phyloP scores from a whole-genome alignment of 2,797 vertebrate genomes.

The Leptatherina wallacei region DNA sequence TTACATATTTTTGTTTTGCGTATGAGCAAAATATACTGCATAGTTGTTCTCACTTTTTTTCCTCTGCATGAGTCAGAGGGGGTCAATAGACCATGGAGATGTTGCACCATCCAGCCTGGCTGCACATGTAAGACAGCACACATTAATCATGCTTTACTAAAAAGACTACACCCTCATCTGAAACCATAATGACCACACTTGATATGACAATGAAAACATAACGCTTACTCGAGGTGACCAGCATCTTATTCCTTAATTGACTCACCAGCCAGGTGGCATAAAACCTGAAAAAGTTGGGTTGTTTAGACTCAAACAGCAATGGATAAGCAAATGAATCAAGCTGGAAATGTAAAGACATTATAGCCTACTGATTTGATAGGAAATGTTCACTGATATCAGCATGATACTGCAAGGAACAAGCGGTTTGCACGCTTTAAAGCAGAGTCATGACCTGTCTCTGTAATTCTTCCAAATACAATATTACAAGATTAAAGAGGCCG shows the following conservation, averaged over 20 bases:
- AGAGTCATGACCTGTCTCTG: neutral
- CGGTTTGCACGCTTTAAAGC: conserved; percentile 10
- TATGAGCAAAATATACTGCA: neutral
- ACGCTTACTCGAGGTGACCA: conserved; percentile 18
- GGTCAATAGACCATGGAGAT: conserved; percentile 74
- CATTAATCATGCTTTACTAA: conserved; percentile 71
- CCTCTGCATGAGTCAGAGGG: conserved; percentile 76
- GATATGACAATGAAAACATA: conserved; percentile 51
- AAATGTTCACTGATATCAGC: neutral
- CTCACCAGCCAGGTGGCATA: neutral
- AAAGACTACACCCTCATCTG: conserved; percentile 69
- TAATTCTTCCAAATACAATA: neutral
- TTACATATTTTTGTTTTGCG: neutral
- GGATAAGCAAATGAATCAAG: too few relatives aligned
- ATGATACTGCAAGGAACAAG: neutral
- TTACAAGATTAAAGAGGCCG: conserved; percentile 2
- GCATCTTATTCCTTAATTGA: conserved; percentile 24
- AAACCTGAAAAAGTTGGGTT: neutral
- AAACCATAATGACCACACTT: conserved; percentile 22
- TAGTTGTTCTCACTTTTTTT: conserved; percentile 19
- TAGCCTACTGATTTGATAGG: neutral
- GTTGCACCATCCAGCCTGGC: conserved; percentile 66
- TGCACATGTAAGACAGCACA: conserved; percentile 48
- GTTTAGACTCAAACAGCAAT: neutral
- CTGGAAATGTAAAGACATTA: too few relatives aligned